phyloP scores from a whole-genome alignment of 2,797 vertebrate genomes.

The Tiaroga cobitis region DNA sequence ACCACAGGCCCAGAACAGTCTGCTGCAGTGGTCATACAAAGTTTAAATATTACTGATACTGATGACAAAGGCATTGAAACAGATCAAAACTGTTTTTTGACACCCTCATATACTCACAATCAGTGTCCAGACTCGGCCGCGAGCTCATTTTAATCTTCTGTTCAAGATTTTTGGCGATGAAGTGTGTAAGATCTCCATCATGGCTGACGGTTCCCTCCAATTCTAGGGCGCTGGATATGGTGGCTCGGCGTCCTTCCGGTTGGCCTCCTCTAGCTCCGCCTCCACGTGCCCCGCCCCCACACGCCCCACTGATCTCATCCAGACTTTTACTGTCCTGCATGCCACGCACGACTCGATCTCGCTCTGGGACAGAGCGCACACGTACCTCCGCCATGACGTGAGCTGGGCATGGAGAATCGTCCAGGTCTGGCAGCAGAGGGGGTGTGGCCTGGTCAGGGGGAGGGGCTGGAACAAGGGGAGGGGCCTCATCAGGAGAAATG shows the following conservation, averaged over 20 bases:
- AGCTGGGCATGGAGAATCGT: conserved; percentile 72
- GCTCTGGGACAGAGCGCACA: conserved; percentile 74
- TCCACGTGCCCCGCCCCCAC: conserved; percentile 73
- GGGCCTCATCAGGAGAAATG: conserved; percentile 53
- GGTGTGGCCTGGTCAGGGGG: conserved; percentile 64
- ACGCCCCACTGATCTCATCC: conserved; percentile 87
- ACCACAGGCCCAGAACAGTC: conserved; percentile 79
- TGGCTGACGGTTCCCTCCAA: conserved; percentile 89
- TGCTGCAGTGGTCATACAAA: conserved; percentile 62
- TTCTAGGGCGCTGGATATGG: conserved; percentile 89
- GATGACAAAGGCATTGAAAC: not conserved
- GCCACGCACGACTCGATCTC: conserved; percentile 74
- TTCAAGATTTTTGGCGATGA: conserved; percentile 90
- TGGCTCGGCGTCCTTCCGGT: conserved; percentile 86
- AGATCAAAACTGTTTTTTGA: not conserved
- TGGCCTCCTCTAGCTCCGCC: conserved; percentile 73
- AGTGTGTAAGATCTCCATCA: conserved; percentile 89
- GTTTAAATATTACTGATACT: not conserved
- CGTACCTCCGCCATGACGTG: conserved; percentile 84
- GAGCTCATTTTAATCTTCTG: conserved; percentile 93
- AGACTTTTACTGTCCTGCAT: conserved; percentile 89
- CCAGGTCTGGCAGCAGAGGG: conserved; percentile 64
- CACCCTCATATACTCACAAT: conserved; percentile 74
- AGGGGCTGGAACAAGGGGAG: conserved; percentile 62
- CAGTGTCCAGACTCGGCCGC: conserved; percentile 78